Evolutionary conservation across 2,113 vertebrate species (phyloP), one percentile per base, ranked within the genome.

Genomic region (Gadus macrocephalus): DNA sequence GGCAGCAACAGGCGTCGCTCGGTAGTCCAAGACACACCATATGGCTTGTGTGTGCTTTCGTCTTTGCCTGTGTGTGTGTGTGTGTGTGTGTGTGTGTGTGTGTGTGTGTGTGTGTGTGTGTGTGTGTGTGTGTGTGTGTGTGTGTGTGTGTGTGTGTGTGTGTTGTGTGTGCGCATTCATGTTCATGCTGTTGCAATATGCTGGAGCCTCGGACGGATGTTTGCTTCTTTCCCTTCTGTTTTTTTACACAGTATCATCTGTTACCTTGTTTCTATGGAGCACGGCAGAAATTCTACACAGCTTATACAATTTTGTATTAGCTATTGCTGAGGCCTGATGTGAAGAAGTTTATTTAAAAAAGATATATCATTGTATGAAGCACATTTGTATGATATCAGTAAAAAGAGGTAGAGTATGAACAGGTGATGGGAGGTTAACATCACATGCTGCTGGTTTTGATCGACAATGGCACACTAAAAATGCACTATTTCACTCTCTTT

Each of bases 1-100:
- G 87, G 89, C 92, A 94, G 94, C 95, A 96, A 96, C 95, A 96
- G 94, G 95, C 94, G 86, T 93, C 86, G n/a, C n/a, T n/a, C n/a
- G 89, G 92, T 92, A 91, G 91, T 92, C 91, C 91, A 94, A 91
- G 86, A 88, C 78, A 90, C 93, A 95, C 95, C 97, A 98, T 96
- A 97, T 98, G 97, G 95, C 93, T 91, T 81, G 89, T 96, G 93
- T 96, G 93, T 94, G 93, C 93, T 92, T 92, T 92, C 91, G 93
- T 93, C 95, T 93, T 91, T 91, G 90, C 91, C 72, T 81, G 83
- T 83, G 85, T 84, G 31, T 35, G 74, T 82, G 80, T 82, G 80
- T 81, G 89, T 96, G 93, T 96, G 93, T 94, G 93, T 81, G 83
- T 83, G 85, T 84, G 31, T 35, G 74, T 82, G 80, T 81, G 89